A percentile compares a stretch with the other conserved stretches of the same genome.
Conservation (phyloP, 2,113 vertebrate species). For the Nibea albiflora region DNA sequence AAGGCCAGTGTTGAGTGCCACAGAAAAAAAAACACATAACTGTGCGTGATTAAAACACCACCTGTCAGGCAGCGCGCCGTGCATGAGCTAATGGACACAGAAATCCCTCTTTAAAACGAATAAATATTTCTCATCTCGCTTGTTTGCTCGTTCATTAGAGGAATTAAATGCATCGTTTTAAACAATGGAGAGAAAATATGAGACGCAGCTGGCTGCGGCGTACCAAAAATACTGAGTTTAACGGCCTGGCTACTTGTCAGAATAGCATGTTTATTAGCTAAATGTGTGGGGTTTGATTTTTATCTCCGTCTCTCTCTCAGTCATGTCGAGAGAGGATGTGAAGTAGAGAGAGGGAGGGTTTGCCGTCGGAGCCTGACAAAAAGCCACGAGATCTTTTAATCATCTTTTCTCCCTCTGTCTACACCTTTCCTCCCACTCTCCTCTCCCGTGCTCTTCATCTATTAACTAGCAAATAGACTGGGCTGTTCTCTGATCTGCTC, state of each 20-base stretch:
- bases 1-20: slow-evolving; percentile 26
- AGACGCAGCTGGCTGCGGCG: slow-evolving; percentile 7
- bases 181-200: neutral
- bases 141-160: slow-evolving; percentile 12
- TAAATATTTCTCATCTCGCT: slow-evolving; percentile 2
- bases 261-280: slow-evolving; percentile 34
- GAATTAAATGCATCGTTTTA: slow-evolving; percentile 18
- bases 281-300: slow-evolving; percentile 33
- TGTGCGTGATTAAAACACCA: slow-evolving; percentile 45
- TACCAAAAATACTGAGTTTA: slow-evolving; percentile 17
- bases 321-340: slow-evolving; percentile 44
- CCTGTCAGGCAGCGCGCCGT: slow-evolving; percentile 35
- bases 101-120: slow-evolving; percentile 12
- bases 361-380: slow-evolving; percentile 33
- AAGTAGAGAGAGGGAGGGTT: slow-evolving; percentile 16
- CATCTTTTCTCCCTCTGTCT: slow-evolving; percentile 40
- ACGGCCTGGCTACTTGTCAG: slow-evolving; percentile 39
- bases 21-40: neutral
- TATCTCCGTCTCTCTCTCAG: slow-evolving; percentile 11
- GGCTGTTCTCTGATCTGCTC: slow-evolving; percentile 50
- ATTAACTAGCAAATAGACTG: slow-evolving; percentile 57
- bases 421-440: slow-evolving; percentile 56
- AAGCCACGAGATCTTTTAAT: slow-evolving; percentile 59
- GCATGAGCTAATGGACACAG: slow-evolving; percentile 19
- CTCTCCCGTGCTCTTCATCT: slow-evolving; percentile 51